Evolutionary conservation across 2,797 vertebrate species (phyloP).

Genomic region (Enteromius afrohamiltoni): DNA sequence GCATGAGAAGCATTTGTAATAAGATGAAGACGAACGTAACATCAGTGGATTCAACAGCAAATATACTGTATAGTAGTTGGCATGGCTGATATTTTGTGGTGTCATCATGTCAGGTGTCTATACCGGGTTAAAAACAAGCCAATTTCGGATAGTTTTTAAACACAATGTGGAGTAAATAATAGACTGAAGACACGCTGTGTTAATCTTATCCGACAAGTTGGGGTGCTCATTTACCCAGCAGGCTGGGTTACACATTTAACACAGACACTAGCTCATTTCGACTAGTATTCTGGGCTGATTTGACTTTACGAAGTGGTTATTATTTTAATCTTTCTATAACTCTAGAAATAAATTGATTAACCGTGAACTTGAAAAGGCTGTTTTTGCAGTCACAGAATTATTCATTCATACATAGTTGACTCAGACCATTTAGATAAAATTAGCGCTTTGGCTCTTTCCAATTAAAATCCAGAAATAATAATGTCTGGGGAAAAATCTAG

Average conservation of each 20-base stretch:
- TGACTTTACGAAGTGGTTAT: neutral
- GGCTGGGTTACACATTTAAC: neutral
- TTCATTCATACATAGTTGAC: neutral
- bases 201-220: neutral
- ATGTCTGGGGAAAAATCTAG: neutral
- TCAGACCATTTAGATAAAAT: neutral
- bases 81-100: neutral
- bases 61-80: neutral
- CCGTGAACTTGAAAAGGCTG: neutral
- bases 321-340: neutral
- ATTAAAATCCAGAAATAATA: neutral
- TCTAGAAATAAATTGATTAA: neutral
- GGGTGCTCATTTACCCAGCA: conserved; percentile 6
- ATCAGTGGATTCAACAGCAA: neutral
- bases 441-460: neutral
- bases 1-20: conserved; percentile 18
- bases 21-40: neutral
- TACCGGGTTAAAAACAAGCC: neutral
- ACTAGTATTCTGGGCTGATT: neutral
- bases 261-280: neutral
- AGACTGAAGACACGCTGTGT: neutral
- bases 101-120: conserved; percentile 1
- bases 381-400: neutral
- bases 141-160: neutral
- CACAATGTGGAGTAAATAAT: neutral